phyloP scores from a whole-genome alignment of 2,888 invertebrate species.

The Leptopilina myrica region DNA sequence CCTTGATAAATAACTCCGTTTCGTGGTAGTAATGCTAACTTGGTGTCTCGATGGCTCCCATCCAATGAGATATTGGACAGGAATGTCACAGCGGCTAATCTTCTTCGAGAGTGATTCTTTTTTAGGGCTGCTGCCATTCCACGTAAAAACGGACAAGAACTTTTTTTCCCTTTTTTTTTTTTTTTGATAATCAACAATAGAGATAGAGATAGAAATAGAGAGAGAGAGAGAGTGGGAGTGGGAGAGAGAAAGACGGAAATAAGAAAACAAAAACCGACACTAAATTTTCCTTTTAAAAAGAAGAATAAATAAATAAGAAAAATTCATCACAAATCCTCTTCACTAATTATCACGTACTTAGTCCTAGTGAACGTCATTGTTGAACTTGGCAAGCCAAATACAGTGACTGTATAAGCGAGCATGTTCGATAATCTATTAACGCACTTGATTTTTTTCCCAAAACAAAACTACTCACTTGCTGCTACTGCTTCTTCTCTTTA shows the following conservation, averaged over 20 bases:
- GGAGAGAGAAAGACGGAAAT: neutral
- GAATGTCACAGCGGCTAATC: conserved; percentile 95
- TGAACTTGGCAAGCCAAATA: conserved; percentile 17
- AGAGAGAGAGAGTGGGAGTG: neutral
- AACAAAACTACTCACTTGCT: neutral
- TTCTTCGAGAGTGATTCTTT: conserved; percentile 85
- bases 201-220: neutral
- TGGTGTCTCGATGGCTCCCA: conserved; percentile 89
- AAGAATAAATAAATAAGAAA: conserved; percentile 18
- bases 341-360: conserved; percentile 26
- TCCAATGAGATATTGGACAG: conserved; percentile 96
- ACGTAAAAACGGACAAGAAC: conserved; percentile 5
- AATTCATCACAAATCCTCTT: conserved; percentile 36
- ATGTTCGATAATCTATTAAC: conserved; percentile 21
- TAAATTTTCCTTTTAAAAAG: conserved; percentile 13
- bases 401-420: conserved; percentile 7
- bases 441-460: conserved; percentile 5
- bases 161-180: neutral
- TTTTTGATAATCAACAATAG: neutral
- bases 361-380: conserved; percentile 28
- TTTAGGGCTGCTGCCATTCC: conserved; percentile 79
- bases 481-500: too few species aligned
- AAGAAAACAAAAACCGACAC: neutral
- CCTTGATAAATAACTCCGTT: conserved; percentile 69
- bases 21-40: conserved; percentile 77